Conservation (phyloP, 1,140 invertebrate species). For the Polyergus mexicanus region DNA sequence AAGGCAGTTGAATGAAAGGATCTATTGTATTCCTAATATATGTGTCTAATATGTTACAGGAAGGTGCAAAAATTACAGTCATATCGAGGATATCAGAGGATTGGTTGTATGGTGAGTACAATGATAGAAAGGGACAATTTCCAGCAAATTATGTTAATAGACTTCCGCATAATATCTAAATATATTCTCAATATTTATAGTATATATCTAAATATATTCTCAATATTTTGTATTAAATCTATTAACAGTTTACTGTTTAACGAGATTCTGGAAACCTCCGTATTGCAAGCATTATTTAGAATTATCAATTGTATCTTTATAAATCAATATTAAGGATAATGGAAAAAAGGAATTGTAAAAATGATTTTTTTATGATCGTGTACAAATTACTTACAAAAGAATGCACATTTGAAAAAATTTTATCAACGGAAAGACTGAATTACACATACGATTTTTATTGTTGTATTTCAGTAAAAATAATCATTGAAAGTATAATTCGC, state of each 20-base stretch:
- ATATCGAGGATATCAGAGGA: slow-evolving; percentile 91
- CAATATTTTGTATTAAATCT: slow-evolving; percentile 38
- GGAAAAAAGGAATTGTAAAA: slow-evolving; percentile 8
- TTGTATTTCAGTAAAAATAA: slow-evolving; percentile 35
- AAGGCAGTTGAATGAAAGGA: not conserved
- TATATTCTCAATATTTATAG: not conserved
- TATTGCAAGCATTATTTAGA: slow-evolving; percentile 56
- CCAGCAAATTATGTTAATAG: slow-evolving; percentile 92
- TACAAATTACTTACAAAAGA: slow-evolving; percentile 13
- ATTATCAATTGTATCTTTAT: slow-evolving; percentile 16
- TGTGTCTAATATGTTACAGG: slow-evolving; percentile 81
- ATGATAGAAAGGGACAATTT: slow-evolving; percentile 91
- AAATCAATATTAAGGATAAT: slow-evolving; percentile 8
- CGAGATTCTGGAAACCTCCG: slow-evolving; percentile 8
- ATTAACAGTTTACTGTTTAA: slow-evolving; percentile 25
- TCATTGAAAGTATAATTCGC: slow-evolving; percentile 21
- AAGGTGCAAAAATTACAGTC: slow-evolving; percentile 91
- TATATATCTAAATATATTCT: not conserved
- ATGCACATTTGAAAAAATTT: slow-evolving; percentile 50
- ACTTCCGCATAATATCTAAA: slow-evolving; percentile 83
- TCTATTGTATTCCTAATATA: slow-evolving; percentile 4
- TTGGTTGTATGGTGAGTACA: slow-evolving; percentile 93
- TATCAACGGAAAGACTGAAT: slow-evolving; percentile 67
- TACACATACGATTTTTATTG: slow-evolving; percentile 38
- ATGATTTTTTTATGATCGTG: not conserved